Conservation (phyloP, 2,888 invertebrate genomes). For the Lasioglossum leucozonium region DNA sequence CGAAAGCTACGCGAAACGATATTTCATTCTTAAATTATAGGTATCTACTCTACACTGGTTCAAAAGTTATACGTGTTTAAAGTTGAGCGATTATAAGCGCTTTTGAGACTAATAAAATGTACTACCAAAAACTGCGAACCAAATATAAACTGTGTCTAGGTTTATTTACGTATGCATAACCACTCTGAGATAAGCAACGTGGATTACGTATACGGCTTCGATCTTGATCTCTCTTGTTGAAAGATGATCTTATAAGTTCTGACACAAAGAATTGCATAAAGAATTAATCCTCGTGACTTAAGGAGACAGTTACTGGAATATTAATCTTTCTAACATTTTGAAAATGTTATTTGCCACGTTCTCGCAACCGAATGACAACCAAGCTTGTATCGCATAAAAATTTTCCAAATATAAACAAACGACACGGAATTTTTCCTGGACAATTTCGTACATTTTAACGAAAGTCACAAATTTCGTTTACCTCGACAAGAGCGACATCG, state of each 20-base stretch:
- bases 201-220: not conserved
- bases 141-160: not conserved
- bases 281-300: not conserved
- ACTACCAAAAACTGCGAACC: not conserved
- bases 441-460: not conserved
- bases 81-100: too few relatives aligned
- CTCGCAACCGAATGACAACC: not conserved
- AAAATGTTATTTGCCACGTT: not conserved
- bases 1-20: slow-evolving; percentile 59
- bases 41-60: too few relatives aligned
- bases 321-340: not conserved
- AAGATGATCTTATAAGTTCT: not conserved
- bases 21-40: not conserved
- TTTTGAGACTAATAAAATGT: too few relatives aligned
- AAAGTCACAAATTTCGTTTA: slow-evolving; percentile 41
- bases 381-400: not conserved
- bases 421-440: not conserved
- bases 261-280: slow-evolving; percentile 6
- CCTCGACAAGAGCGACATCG: slow-evolving; percentile 75
- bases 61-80: too few relatives aligned
- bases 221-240: not conserved
- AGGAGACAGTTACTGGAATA: not conserved
- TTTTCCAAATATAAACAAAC: not conserved
- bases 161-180: not conserved
- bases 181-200: not conserved